A percentile compares a stretch with the other conserved stretches of the same genome.
These are phyloP conservation scores for Cantharis lateralis DNA, from an alignment of 2,888 invertebrate species.

Conservation along the genomic window DNA sequence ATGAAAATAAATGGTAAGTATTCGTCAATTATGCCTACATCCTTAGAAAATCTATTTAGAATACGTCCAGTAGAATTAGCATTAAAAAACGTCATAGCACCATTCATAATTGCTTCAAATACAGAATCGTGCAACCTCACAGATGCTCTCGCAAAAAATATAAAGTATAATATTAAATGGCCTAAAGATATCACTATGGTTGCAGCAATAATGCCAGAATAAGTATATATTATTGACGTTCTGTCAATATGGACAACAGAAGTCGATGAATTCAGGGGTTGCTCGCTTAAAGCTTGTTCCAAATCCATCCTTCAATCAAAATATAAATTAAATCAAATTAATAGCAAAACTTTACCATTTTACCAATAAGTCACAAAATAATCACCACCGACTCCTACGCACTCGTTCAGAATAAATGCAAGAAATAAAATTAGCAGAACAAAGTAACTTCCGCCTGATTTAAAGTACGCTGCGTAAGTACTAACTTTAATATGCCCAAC, in stretches of 20 bases:
- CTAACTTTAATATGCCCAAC: conserved; percentile 44
- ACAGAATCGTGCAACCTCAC: conserved; percentile 49
- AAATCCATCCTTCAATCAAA: conserved; percentile 41
- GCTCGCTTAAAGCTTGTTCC: conserved; percentile 46
- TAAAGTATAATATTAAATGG: conserved; percentile 49
- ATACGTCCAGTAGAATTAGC: conserved; percentile 53
- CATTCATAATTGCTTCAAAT: conserved; percentile 47
- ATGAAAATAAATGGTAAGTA: conserved; percentile 59
- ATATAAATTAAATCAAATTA: neutral
- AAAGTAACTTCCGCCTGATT: conserved; percentile 59
- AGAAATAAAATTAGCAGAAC: conserved; percentile 55
- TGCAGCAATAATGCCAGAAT: conserved; percentile 54
- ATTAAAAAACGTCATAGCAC: conserved; percentile 53
- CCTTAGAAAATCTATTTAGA: conserved; percentile 55
- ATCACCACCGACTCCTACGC: conserved; percentile 67
- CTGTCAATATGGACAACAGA: neutral
- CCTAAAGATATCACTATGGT: conserved; percentile 52
- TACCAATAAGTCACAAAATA: conserved; percentile 72
- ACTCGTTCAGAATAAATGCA: conserved; percentile 62
- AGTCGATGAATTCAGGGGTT: neutral
- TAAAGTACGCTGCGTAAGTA: conserved; percentile 59
- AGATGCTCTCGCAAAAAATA: conserved; percentile 50
- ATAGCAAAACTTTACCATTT: neutral
- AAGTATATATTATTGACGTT: conserved; percentile 55
- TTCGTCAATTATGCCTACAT: conserved; percentile 64